Percentiles rank a stretch among this genome's conserved stretches.
Conservation (phyloP, 2,888 invertebrate species). For the Dugesia japonica region DNA sequence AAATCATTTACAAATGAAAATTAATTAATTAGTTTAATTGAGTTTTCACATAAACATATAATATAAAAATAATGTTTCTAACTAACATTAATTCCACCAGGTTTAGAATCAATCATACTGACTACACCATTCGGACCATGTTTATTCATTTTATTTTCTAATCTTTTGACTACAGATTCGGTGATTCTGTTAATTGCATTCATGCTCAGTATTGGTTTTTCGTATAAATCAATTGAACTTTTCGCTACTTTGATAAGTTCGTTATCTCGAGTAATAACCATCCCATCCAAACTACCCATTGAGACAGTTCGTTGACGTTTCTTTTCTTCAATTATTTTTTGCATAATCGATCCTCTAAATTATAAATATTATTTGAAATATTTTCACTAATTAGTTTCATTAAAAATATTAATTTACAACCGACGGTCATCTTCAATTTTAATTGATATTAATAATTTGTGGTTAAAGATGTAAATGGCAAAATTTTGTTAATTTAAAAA, state of each 20-base stretch:
- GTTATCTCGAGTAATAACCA: slow-evolving; percentile 41
- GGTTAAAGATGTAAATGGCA: too few relatives aligned
- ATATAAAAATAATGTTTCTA: too few relatives aligned
- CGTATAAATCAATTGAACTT: background rate
- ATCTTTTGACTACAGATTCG: slow-evolving; percentile 21
- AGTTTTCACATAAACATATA: too few relatives aligned
- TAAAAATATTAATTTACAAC: too few relatives aligned
- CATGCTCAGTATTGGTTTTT: slow-evolving; percentile 27
- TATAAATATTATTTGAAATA: background rate
- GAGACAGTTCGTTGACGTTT: slow-evolving; percentile 45
- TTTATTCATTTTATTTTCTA: slow-evolving; percentile 5
- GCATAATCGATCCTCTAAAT: slow-evolving; percentile 42
- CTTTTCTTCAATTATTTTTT: slow-evolving; percentile 45
- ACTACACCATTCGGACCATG: slow-evolving; percentile 8
- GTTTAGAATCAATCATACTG: background rate
- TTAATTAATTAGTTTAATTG: too few relatives aligned
- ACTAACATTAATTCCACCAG: background rate
- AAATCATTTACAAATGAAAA: too few relatives aligned
- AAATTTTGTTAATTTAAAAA: too few relatives aligned
- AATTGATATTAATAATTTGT: too few relatives aligned
- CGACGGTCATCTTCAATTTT: too few relatives aligned
- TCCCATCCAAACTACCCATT: slow-evolving; percentile 45
- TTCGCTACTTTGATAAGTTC: slow-evolving; percentile 17
- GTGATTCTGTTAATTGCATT: slow-evolving; percentile 26
- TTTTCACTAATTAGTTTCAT: too few relatives aligned